Evolutionary conservation across 2,113 vertebrate species (phyloP).

Genomic region (Sylvilagus bachmani): DNA sequence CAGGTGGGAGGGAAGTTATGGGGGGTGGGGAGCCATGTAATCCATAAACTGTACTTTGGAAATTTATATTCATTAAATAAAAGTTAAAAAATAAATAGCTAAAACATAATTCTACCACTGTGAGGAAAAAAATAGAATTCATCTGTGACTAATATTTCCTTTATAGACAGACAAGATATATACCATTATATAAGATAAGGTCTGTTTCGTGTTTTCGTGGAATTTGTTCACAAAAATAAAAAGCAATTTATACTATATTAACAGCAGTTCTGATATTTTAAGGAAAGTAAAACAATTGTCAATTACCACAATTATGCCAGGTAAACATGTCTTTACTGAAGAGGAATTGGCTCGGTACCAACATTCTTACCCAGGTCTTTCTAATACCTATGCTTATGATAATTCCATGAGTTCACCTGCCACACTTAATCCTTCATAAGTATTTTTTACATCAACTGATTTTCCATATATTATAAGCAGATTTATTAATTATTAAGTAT

Average conservation of each 20-base stretch:
- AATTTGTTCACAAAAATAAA: conserved; percentile 16
- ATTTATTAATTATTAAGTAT: not conserved
- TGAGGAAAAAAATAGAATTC: too few species aligned
- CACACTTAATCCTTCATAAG: not conserved
- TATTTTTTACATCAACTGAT: not conserved
- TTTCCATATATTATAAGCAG: not conserved
- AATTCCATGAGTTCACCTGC: too few species aligned
- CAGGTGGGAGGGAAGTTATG: too few species aligned
- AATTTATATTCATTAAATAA: too few species aligned
- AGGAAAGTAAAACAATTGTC: not conserved
- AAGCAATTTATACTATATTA: not conserved
- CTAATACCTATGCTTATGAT: not conserved
- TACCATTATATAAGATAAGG: not conserved
- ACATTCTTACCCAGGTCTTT: too few species aligned
- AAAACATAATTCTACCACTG: too few species aligned
- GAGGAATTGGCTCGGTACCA: not conserved
- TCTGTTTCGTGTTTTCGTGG: not conserved
- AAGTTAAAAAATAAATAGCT: too few species aligned
- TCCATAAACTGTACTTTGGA: too few species aligned
- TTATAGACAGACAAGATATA: not conserved
- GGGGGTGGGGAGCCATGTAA: too few species aligned
- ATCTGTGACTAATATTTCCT: not conserved
- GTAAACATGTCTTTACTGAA: not conserved
- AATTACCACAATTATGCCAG: not conserved
- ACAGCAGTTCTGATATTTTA: not conserved